phyloP scores from a whole-genome alignment of 2,113 vertebrate genomes.

The Hydrochoerus hydrochaeris region DNA sequence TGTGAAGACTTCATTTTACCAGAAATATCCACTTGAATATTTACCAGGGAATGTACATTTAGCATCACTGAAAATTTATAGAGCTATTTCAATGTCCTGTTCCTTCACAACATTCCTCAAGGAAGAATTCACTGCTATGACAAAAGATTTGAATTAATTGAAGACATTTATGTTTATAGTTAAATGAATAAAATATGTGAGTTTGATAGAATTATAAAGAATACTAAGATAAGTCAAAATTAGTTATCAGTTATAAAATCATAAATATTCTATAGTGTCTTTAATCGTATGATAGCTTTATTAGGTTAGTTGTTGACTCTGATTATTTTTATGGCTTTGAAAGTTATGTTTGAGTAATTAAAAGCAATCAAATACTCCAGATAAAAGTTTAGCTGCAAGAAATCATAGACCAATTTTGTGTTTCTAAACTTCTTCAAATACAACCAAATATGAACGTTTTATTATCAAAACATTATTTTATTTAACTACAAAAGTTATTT shows the following conservation, averaged over 20 bases:
- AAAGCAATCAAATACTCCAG: not conserved
- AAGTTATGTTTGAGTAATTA: slow-evolving; percentile 21
- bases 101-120: slow-evolving; percentile 8
- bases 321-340: slow-evolving; percentile 48
- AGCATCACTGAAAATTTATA: slow-evolving; percentile 31
- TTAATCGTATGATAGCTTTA: slow-evolving; percentile 35
- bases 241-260: slow-evolving; percentile 34
- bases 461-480: slow-evolving; percentile 32
- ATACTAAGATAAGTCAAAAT: not conserved
- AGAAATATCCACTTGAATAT: not conserved
- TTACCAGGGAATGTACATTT: slow-evolving; percentile 42
- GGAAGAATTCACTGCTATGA: not conserved
- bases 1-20: not conserved
- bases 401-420: slow-evolving; percentile 1
- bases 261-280: slow-evolving; percentile 24
- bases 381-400: slow-evolving; percentile 39
- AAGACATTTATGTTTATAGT: slow-evolving; percentile 21
- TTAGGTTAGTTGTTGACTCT: slow-evolving; percentile 22
- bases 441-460: not conserved
- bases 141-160: not conserved
- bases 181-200: slow-evolving; percentile 40
- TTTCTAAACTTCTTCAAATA: slow-evolving; percentile 36
- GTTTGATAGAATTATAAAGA: slow-evolving; percentile 34
- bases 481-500: slow-evolving; percentile 31
- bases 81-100: slow-evolving; percentile 3